Conservation (phyloP, 2,888 invertebrate species). For the Ptycholaimellus sp. region DNA sequence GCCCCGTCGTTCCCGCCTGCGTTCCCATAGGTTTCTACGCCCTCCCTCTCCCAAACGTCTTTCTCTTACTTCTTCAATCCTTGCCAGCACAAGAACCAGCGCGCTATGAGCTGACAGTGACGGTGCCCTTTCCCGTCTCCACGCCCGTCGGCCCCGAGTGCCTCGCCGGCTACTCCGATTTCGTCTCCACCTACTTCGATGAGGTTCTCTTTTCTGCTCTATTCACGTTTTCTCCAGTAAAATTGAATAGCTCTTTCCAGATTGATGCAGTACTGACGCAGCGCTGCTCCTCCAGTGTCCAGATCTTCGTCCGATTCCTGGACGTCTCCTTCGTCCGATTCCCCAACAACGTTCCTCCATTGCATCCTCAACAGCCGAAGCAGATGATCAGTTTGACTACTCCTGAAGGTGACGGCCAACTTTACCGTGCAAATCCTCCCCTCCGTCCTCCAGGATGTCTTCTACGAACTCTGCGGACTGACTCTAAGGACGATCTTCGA, state of each 20-base stretch:
- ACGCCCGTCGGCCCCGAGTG: conserved; percentile 17
- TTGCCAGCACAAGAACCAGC: conserved; percentile 22
- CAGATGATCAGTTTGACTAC: conserved; percentile 3
- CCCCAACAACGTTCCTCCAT: conserved; percentile 18
- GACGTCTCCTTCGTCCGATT: conserved; percentile 38
- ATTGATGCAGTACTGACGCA: conserved; percentile 60
- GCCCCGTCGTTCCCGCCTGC: conserved; percentile 72
- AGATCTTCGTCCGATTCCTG: conserved; percentile 72
- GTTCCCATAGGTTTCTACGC: conserved; percentile 55
- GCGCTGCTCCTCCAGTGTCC: conserved; percentile 74
- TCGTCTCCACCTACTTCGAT: conserved; percentile 17
- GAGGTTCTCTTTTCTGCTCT: background rate
- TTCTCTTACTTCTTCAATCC: background rate
- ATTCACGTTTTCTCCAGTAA: background rate
- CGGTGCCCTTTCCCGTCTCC: conserved; percentile 16
- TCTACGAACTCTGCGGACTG: conserved; percentile 80
- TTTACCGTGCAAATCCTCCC: conserved; percentile 65
- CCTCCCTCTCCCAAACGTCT: background rate
- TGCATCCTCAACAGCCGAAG: too few species aligned
- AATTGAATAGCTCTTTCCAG: too few species aligned
- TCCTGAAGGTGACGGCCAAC: conserved; percentile 45
- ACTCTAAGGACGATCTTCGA: conserved; percentile 77
- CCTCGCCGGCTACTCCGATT: conserved; percentile 13
- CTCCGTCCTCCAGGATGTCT: conserved; percentile 59
- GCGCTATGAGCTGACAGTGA: conserved; percentile 20